These are phyloP conservation scores for Stenurella melanura DNA, from an alignment of 2,888 invertebrate genomes.

Conservation along the genomic window DNA sequence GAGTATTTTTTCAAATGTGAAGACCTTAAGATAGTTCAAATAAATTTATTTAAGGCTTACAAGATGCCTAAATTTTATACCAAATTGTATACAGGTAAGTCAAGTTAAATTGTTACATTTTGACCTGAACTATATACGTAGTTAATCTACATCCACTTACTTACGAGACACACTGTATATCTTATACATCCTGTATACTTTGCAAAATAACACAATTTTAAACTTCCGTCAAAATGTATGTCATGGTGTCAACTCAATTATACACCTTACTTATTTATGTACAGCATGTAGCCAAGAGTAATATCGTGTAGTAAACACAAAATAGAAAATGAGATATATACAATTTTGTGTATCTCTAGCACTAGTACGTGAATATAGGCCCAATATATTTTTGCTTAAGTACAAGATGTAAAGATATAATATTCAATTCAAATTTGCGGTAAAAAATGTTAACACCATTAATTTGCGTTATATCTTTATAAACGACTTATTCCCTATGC, in stretches of 20 bases:
- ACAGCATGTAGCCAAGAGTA: neutral
- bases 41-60: too few relatives aligned
- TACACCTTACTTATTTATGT: constrained; percentile 8
- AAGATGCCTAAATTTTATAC: too few relatives aligned
- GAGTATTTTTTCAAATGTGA: too few relatives aligned
- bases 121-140: too few relatives aligned
- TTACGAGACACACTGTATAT: too few relatives aligned
- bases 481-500: constrained; percentile 59
- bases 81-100: too few relatives aligned
- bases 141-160: too few relatives aligned
- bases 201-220: constrained; percentile 1
- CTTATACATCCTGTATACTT: too few relatives aligned
- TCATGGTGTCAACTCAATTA: constrained; percentile 13
- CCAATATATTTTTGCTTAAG: neutral
- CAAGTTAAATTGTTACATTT: too few relatives aligned
- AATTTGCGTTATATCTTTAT: constrained; percentile 37
- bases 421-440: constrained; percentile 12
- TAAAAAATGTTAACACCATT: constrained; percentile 12
- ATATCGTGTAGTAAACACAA: neutral
- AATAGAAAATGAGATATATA: neutral
- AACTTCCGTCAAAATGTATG: constrained; percentile 20
- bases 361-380: neutral
- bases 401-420: too few relatives aligned
- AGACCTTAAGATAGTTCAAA: too few relatives aligned
- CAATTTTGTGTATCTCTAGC: neutral